Percentiles rank a stretch among this genome's conserved stretches.
These are phyloP conservation scores for Eupithecia pulchellata DNA, from an alignment of 2,888 invertebrate genomes.

Conservation along the genomic window DNA sequence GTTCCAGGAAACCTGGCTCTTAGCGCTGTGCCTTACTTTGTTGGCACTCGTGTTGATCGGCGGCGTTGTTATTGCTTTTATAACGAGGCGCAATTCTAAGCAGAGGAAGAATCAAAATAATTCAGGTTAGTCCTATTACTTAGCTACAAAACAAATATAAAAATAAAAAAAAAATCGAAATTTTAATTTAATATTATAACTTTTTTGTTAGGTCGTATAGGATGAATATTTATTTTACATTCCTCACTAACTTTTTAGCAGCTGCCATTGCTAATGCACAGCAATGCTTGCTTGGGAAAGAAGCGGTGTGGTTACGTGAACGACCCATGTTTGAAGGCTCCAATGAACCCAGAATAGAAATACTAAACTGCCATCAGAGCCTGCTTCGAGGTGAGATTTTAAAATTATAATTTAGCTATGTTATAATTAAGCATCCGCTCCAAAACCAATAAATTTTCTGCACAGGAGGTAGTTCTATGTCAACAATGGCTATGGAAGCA, in stretches of 20 bases:
- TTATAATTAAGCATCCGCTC: background rate
- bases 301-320: constrained; percentile 80
- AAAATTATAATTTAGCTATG: background rate
- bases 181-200: no score
- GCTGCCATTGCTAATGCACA: constrained; percentile 76
- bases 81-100: constrained; percentile 72
- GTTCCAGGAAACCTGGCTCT: constrained; percentile 82
- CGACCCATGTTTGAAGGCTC: constrained; percentile 77
- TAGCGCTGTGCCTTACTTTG: constrained; percentile 74
- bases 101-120: constrained; percentile 75
- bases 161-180: no score
- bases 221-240: no score
- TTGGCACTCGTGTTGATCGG: constrained; percentile 73
- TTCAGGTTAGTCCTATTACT: constrained; percentile 58
- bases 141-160: background rate
- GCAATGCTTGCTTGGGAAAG: constrained; percentile 79
- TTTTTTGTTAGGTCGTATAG: no score
- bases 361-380: constrained; percentile 78
- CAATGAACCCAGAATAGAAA: constrained; percentile 78
- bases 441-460: background rate
- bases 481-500: constrained; percentile 79
- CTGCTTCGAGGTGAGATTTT: constrained; percentile 67
- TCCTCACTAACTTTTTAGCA: constrained; percentile 51
- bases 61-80: constrained; percentile 71
- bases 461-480: constrained; percentile 71